A percentile compares a stretch with the other conserved stretches of the same genome.
Evolutionary conservation across 2,113 vertebrate genomes (phyloP).

Genomic region (Marcusenius ussheri): DNA sequence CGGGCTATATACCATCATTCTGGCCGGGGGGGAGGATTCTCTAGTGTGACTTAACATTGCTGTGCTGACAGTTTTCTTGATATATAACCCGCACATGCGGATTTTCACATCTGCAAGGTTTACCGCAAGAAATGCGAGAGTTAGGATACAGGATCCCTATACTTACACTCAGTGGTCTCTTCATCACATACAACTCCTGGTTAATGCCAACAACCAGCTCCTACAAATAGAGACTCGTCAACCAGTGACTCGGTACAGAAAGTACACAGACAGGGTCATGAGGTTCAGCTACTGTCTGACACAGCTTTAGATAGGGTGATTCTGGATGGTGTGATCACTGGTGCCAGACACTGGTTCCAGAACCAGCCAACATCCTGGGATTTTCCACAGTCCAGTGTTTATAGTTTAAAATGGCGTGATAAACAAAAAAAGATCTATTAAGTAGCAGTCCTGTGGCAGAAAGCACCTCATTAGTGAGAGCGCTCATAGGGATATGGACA

Average conservation of each 20-base stretch:
- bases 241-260: background rate
- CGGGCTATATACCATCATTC: background rate
- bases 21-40: background rate
- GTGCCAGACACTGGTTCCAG: background rate
- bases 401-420: background rate
- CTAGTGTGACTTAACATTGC: conserved; percentile 21
- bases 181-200: background rate
- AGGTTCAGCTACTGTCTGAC: background rate
- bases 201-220: background rate
- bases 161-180: conserved; percentile 23
- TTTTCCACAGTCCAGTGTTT: background rate
- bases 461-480: background rate
- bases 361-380: background rate
- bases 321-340: background rate
- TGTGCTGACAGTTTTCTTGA: conserved; percentile 20
- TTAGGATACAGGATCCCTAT: conserved; percentile 29
- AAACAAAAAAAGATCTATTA: background rate
- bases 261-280: background rate
- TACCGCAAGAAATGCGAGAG: conserved; percentile 39
- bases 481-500: background rate
- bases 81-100: conserved; percentile 16
- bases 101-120: conserved; percentile 18
- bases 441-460: background rate
- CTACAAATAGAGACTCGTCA: background rate
- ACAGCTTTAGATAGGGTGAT: background rate